Conservation (phyloP, 2,888 invertebrate genomes). For the Venustoraphidia nigricollis region DNA sequence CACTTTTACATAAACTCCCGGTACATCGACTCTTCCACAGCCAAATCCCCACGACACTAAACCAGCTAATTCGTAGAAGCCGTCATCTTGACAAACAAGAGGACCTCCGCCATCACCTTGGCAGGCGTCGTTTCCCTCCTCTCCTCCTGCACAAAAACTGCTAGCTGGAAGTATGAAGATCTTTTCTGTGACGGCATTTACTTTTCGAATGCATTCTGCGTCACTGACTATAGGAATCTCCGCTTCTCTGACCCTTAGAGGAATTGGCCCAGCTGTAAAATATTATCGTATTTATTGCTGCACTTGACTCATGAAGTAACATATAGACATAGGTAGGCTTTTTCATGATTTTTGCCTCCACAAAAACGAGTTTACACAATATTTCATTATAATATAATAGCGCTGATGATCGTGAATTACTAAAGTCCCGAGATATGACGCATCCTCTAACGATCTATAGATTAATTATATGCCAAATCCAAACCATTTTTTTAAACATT, state of each 20-base stretch:
- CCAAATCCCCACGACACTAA: conserved; percentile 92
- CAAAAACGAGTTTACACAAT: too few relatives aligned
- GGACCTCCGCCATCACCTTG: conserved; percentile 95
- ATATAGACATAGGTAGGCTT: too few relatives aligned
- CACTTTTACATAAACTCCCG: conserved; percentile 94
- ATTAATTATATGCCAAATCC: too few relatives aligned
- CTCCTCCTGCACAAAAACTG: conserved; percentile 89
- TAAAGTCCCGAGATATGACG: too few relatives aligned
- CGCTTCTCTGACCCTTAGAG: conserved; percentile 75
- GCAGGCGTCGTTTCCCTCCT: conserved; percentile 84
- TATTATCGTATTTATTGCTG: conserved; percentile 2
- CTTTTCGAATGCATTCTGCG: conserved; percentile 80
- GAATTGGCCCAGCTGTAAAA: conserved; percentile 71
- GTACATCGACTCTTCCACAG: conserved; percentile 83
- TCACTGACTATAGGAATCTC: conserved; percentile 87
- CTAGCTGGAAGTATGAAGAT: conserved; percentile 86
- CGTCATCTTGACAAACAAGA: conserved; percentile 81
- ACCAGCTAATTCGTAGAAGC: conserved; percentile 83
- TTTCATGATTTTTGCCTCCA: too few relatives aligned
- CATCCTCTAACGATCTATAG: too few relatives aligned
- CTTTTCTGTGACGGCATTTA: conserved; percentile 88
- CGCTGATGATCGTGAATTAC: too few relatives aligned
- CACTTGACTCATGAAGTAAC: too few relatives aligned
- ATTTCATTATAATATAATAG: too few relatives aligned
- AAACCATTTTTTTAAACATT: too few relatives aligned